These are phyloP conservation scores for Pteruthius melanotis DNA, from an alignment of 2,113 vertebrate genomes.

Conservation along the genomic window DNA sequence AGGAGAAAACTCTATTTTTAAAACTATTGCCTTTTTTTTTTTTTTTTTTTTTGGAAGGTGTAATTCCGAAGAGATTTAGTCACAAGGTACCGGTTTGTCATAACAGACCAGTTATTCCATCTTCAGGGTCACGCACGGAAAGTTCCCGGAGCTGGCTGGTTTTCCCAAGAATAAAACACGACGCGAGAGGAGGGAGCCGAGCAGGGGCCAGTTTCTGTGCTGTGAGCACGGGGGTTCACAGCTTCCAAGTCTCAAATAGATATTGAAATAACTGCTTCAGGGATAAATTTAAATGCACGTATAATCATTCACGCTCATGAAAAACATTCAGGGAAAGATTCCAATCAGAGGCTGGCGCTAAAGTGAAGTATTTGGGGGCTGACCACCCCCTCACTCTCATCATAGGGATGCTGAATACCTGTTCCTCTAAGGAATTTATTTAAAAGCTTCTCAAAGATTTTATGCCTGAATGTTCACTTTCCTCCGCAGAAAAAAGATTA, in stretches of 20 bases:
- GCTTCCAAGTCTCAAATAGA: background rate
- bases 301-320: background rate
- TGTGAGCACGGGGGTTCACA: fast-evolving
- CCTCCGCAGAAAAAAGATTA: background rate
- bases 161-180: fast-evolving
- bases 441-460: background rate
- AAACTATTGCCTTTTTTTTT: too few species aligned
- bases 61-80: background rate
- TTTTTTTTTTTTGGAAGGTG: background rate
- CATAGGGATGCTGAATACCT: background rate
- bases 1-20: background rate
- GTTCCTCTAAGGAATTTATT: background rate
- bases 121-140: background rate
- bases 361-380: background rate
- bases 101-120: fast-evolving
- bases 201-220: background rate
- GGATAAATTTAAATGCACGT: background rate
- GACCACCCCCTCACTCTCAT: fast-evolving
- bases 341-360: background rate
- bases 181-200: background rate
- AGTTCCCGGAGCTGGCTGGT: background rate
- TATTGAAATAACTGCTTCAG: background rate
- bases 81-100: fast-evolving
- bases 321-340: background rate
- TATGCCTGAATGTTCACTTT: background rate